A percentile compares a stretch with the other conserved stretches of the same genome.
Evolutionary conservation across 2,113 vertebrate species (phyloP).

Genomic region (Thalassoma bifasciatum): DNA sequence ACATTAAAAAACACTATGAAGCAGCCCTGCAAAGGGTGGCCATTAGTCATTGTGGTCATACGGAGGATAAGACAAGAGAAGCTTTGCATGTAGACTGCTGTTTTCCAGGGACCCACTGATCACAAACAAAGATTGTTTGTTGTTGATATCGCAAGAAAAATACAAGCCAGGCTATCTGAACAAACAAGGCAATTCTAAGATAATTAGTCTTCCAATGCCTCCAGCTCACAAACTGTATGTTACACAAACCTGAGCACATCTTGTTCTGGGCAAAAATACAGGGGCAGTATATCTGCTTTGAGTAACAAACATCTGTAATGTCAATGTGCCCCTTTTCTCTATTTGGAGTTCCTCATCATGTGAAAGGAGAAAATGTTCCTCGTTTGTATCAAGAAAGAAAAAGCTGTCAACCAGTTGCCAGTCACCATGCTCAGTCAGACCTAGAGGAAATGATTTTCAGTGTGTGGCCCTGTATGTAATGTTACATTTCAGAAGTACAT

Average conservation of each 20-base stretch:
- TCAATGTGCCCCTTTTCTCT: constrained; percentile 30
- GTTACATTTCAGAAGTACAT: too few species aligned
- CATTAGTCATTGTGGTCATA: too few species aligned
- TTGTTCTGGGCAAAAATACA: neutral
- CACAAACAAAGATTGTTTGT: constrained; percentile 67
- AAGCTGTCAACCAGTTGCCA: constrained; percentile 89
- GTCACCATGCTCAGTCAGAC: constrained; percentile 86
- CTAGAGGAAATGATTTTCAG: neutral
- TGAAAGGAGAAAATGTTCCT: constrained; percentile 89
- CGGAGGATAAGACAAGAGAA: constrained; percentile 83
- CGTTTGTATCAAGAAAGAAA: constrained; percentile 85
- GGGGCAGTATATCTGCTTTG: constrained; percentile 6
- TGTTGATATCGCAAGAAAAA: neutral
- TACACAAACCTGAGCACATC: constrained; percentile 4
- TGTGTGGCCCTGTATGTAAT: neutral
- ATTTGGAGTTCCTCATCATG: constrained; percentile 89
- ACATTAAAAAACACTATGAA: too few species aligned
- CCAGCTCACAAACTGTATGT: neutral
- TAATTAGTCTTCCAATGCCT: neutral
- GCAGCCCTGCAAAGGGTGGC: constrained; percentile 83
- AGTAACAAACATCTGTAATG: constrained; percentile 14
- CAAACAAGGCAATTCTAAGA: neutral
- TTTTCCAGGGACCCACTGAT: constrained; percentile 77
- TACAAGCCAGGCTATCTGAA: neutral
- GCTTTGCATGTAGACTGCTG: constrained; percentile 88